Evolutionary conservation across 2,888 invertebrate genomes (phyloP), one percentile per base, ranked within the genome.

Genomic region (Andrena hattorfiana): DNA sequence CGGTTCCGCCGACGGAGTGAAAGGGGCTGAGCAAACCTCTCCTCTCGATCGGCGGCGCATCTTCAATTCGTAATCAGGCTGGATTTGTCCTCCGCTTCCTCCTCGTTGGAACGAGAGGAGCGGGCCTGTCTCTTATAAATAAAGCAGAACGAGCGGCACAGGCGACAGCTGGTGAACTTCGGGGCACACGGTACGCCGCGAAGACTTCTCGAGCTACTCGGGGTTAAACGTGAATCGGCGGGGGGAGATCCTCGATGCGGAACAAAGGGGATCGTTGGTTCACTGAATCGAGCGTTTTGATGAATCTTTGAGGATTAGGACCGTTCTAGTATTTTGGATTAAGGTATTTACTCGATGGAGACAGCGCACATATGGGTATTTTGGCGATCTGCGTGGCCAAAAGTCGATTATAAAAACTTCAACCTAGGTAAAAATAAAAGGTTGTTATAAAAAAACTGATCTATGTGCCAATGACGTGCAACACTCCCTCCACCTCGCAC

Each of bases 11-110:
- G 66, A 62, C 23, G 20, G 66, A 72, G 73, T 51, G 42, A 76
- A 71, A 28, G 32, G 51, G 67, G 49, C 63, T 63, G 62, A 64
- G 75, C 70, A 83, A 81, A 80, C 81, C 75, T 80, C 63, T 75
- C 71, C 20, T 56, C 68, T 49, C 69, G 69, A 70, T 73, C 72
- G 74, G 51, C 54, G 64, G 74, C 71, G 73, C 81, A 68, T 68
- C 81, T 85, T 91, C 88, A 89, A 91, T 89, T 91, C 84, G 87
- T 89, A 90, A 91, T 89, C 90, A 89, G 87, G 82, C 82, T 62
- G 83, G 88, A 82, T 82, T 90, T 86, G 85, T 88, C 81, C 78
- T 81, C 75, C 35, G 66, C 71, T 68, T 71, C 51, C 72, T 78
- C 59, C 66, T 56, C 69, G 56, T 71, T 7, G 26, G n/a, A 26